Evolutionary conservation across 2,113 vertebrate species (phyloP).

Genomic region (Mobula birostris): DNA sequence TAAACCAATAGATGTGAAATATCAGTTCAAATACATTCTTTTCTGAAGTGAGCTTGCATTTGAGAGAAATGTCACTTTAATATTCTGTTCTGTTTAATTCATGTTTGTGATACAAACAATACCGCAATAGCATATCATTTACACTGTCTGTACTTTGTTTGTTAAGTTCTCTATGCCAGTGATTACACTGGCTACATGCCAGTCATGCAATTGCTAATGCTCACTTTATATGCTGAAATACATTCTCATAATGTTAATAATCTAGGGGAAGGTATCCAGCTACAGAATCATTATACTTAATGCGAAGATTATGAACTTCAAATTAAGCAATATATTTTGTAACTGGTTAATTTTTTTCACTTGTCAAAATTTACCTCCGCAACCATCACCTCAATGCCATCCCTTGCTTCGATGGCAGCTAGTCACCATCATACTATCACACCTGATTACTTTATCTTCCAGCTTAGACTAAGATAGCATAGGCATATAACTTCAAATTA

Average conservation of each 20-base stretch:
- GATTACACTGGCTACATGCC: constrained; percentile 6
- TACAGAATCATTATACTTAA: constrained; percentile 27
- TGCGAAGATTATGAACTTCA: constrained; percentile 4
- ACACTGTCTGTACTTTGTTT: neutral
- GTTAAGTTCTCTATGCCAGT: neutral
- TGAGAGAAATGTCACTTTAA: neutral
- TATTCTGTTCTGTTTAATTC: neutral
- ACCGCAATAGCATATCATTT: neutral
- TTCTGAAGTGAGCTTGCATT: neutral
- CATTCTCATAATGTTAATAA: constrained; percentile 28
- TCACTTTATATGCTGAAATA: neutral
- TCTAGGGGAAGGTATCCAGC: neutral
- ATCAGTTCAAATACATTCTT: neutral
- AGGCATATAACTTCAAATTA: neutral
- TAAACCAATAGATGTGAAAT: neutral
- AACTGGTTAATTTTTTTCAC: neutral
- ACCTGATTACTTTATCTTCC: neutral
- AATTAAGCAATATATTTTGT: constrained; percentile 31
- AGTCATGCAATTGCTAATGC: constrained; percentile 7
- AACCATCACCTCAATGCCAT: neutral
- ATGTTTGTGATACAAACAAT: neutral
- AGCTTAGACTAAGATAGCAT: neutral
- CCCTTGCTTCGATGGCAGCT: neutral
- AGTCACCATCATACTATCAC: neutral
- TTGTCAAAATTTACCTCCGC: constrained; percentile 3